These are phyloP conservation scores for Varanus salvator DNA, from an alignment of 2,113 vertebrate genomes.

Conservation along the genomic window DNA sequence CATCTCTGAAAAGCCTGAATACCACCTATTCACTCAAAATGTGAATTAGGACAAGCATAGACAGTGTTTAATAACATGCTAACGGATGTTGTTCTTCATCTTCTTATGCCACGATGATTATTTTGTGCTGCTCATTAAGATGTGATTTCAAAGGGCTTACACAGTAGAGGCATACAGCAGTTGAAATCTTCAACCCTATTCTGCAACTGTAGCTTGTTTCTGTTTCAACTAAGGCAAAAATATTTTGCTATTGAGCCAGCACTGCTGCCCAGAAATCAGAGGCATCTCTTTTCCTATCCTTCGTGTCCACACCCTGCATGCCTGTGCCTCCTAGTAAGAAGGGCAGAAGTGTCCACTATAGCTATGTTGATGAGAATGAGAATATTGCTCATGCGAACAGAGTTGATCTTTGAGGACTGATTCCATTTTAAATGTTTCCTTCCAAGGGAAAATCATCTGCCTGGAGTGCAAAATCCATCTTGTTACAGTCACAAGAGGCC, in stretches of 20 bases:
- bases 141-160: not conserved
- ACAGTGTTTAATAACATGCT: conserved; percentile 28
- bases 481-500: not conserved
- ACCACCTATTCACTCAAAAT: conserved; percentile 17
- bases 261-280: not conserved
- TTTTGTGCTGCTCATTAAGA: not conserved
- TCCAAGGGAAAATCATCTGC: not conserved
- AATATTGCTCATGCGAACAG: not conserved
- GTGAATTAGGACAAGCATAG: conserved; percentile 55
- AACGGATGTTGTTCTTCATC: conserved; percentile 25
- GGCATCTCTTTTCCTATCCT: not conserved
- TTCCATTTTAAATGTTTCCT: not conserved
- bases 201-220: not conserved
- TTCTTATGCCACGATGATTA: not conserved
- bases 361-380: not conserved
- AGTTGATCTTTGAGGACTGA: not conserved
- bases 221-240: not conserved
- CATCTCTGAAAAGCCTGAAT: conserved; percentile 47
- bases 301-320: not conserved
- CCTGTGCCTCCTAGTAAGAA: not conserved
- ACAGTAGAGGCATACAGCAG: not conserved
- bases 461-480: not conserved
- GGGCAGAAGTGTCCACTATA: not conserved
- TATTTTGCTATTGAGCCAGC: not conserved
- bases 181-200: not conserved